Evolutionary conservation across 2,888 invertebrate species (phyloP), one percentile per base, ranked within the genome.

Genomic region (Vesta saturnalis): DNA sequence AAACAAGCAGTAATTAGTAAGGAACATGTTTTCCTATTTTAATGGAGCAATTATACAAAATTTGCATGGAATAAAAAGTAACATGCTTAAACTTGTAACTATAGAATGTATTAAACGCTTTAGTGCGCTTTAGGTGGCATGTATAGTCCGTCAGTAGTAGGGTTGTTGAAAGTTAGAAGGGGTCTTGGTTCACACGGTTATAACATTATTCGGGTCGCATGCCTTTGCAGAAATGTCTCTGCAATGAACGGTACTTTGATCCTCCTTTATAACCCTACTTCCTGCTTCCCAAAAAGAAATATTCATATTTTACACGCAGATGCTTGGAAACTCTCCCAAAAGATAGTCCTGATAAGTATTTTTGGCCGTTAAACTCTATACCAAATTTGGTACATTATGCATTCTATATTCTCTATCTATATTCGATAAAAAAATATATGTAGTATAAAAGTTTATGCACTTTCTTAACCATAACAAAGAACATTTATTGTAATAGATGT

Each of bases 131-230:
- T 39, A 39, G 39, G 39, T 39, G 39, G 39, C 39, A 39, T 59
- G 60, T 56, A 54, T 58, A 63, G 56, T 52, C 55, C 60, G 56
- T 69, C 60, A 18, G 52, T 69, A 65, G 49, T 60, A 63, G 66
- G 62, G 54, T 63, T 62, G 62, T 47, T 64, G 60, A 69, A 69
- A 63, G 62, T 71, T 71, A 63, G 55, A 59, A 60, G 57, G 68
- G 68, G 47, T 62, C 60, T 57, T 61, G 67, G 61, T 61, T 67
- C 46, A 47, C 61, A 64, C 30, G 65, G 62, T 65, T 69, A 71
- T 69, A 66, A 71, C 65, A 60, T 71, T 71, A 71, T 71, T 69
- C 69, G 71, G 63, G 69, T 69, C 71, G 69, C 69, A 69, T 71
- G 64, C 71, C 69, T 66, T 22, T 57, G 47, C 63, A 65, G 63